phyloP scores from a whole-genome alignment of 2,888 invertebrate species.

The Rosalia funebris region DNA sequence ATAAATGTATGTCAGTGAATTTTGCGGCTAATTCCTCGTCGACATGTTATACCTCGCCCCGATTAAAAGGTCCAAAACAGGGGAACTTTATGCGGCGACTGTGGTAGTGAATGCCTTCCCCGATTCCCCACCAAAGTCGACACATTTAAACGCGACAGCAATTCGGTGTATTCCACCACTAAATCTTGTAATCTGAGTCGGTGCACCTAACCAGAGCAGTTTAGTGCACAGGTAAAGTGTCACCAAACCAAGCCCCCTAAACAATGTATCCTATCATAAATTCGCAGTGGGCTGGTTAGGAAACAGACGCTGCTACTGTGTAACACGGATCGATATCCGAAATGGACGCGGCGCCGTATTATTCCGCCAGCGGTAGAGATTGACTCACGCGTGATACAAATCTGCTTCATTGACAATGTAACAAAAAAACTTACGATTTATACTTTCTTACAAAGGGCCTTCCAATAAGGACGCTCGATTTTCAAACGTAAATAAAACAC shows the following conservation, averaged over 20 bases:
- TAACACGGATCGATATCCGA: slow-evolving; percentile 24
- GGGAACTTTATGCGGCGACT: slow-evolving; percentile 22
- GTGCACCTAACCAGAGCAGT: slow-evolving; percentile 26
- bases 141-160: slow-evolving; percentile 24
- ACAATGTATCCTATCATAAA: slow-evolving; percentile 29
- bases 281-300: slow-evolving; percentile 29
- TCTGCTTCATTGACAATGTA: background rate
- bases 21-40: no score
- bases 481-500: no score
- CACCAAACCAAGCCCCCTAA: slow-evolving; percentile 25
- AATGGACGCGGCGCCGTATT: background rate
- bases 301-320: slow-evolving; percentile 23
- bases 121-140: slow-evolving; percentile 9
- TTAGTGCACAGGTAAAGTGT: slow-evolving; percentile 30
- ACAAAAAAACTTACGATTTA: no score
- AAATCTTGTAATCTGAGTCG: slow-evolving; percentile 32
- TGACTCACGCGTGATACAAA: background rate
- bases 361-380: slow-evolving; percentile 4
- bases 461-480: no score
- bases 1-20: no score
- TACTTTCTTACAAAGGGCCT: no score
- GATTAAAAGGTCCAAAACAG: slow-evolving; percentile 21
- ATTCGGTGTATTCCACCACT: slow-evolving; percentile 31
- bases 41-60: background rate
- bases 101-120: slow-evolving; percentile 18